Evolutionary conservation across 2,797 vertebrate species (phyloP).

Genomic region (Semaprochilodus insignis): DNA sequence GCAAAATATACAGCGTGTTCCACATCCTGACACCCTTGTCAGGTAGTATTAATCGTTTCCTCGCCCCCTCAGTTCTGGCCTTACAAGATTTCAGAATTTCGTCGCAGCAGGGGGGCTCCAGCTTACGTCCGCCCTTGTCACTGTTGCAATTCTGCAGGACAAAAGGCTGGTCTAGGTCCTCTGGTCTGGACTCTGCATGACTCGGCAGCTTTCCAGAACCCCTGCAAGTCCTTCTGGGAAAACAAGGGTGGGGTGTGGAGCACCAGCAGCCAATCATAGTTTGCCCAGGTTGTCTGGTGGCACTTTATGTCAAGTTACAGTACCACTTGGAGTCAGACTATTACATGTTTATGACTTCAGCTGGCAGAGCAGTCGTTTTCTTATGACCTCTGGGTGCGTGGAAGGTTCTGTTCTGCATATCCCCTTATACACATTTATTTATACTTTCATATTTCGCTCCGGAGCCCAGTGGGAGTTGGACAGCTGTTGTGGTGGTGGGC

Average conservation of each 20-base stretch:
- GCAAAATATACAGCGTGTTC: constrained; percentile 21
- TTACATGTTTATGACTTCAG: constrained; percentile 65
- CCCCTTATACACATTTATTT: constrained; percentile 34
- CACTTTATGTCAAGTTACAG: constrained; percentile 60
- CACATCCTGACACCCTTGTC: constrained; percentile 42
- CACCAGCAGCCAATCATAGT: background rate
- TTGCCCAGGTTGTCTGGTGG: background rate
- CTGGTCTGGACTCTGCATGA: constrained; percentile 64
- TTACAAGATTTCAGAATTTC: constrained; percentile 24
- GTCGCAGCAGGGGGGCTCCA: constrained; percentile 34
- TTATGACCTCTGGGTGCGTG: constrained; percentile 42
- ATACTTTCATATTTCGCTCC: constrained; percentile 41
- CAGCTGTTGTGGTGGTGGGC: constrained; percentile 38
- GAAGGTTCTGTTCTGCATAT: background rate
- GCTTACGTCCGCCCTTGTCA: constrained; percentile 57
- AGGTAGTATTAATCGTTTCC: constrained; percentile 50
- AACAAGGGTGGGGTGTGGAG: constrained; percentile 32
- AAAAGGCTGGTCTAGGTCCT: constrained; percentile 71
- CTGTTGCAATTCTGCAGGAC: constrained; percentile 73
- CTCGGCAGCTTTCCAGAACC: constrained; percentile 72
- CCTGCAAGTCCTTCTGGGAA: constrained; percentile 71
- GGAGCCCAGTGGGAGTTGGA: background rate
- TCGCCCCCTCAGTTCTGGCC: constrained; percentile 9
- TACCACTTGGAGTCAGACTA: constrained; percentile 65
- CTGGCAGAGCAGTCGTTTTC: constrained; percentile 59